Base-by-base conservation (phyloP, 2,113 vertebrate species). In the Malurus alboscapulatus region DNA sequence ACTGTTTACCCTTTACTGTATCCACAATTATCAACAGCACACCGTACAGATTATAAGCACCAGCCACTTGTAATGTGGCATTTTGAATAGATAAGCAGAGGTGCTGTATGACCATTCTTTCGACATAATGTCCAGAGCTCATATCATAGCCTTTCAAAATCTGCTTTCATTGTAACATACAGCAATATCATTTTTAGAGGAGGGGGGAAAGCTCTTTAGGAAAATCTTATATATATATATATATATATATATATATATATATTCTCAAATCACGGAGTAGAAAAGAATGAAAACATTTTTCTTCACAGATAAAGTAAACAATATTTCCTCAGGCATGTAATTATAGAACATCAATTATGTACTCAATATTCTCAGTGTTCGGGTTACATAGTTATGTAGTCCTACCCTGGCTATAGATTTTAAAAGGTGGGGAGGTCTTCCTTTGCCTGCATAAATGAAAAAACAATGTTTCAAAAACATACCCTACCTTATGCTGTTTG, bases 1-100 rank as follows among this genome's bases (percentile, higher is more conserved):
- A 98, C 97, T 98, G 97, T 98, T 98, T 98, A 98, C 97, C 97
- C 97, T 98, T 98, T 98, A 98, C 97, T 97, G 97, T 97, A 97
- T 93, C 97, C 98, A 98, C 98, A 98, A 98, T 98, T 97, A 98
- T 97, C 97, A 98, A 98, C 97, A 98, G 97, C 96, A 97, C 97
- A 97, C 97, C 96, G 79, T 96, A 96, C 97, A 97, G 97, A 97
- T 97, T 97, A 96, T 95, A 97, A 98, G 97, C 97, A 97, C 96
- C 96, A 97, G 97, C 96, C 97, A 97, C 97, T 98, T 97, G 96
- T 97, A 97, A 97, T 94, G 97, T 95, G 96, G 97, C 95, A 96
- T 97, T 98, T 96, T 97, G 97, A 98, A 97, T 97, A 98, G 97
- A 98, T 97, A 98, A 97, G 97, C 96, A 95, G 96, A 97, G 96